phyloP scores from a whole-genome alignment of 2,113 vertebrate genomes.

The Engraulis encrasicolus region DNA sequence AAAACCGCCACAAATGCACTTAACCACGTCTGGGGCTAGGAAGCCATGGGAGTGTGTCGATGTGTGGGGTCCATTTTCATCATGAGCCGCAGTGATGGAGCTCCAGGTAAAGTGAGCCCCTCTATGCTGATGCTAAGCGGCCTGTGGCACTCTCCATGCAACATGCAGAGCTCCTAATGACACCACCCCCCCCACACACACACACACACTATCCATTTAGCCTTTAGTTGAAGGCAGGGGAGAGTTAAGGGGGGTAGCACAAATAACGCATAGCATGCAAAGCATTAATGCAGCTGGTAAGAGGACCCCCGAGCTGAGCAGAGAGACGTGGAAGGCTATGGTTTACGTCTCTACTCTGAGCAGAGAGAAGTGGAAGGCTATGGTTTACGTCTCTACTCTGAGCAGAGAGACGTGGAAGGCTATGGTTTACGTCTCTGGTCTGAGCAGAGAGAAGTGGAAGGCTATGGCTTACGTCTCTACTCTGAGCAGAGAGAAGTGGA shows the following conservation, averaged over 20 bases:
- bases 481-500: background rate
- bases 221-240: background rate
- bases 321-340: background rate
- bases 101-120: background rate
- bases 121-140: background rate
- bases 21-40: conserved; percentile 31
- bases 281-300: background rate
- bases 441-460: background rate
- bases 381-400: too few species aligned
- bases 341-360: too few species aligned
- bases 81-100: conserved; percentile 32
- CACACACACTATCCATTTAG: too few species aligned
- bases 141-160: background rate
- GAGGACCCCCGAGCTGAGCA: background rate
- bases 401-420: background rate
- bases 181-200: background rate
- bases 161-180: background rate
- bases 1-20: conserved; percentile 27
- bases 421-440: too few species aligned
- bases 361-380: background rate
- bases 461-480: too few species aligned
- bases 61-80: conserved; percentile 42
- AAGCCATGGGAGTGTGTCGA: too few species aligned
- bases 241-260: background rate
- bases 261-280: background rate